Evolutionary conservation across 1,140 invertebrate species (phyloP), one percentile per base, ranked within the genome.

Genomic region (Thaumatotibia leucotreta): DNA sequence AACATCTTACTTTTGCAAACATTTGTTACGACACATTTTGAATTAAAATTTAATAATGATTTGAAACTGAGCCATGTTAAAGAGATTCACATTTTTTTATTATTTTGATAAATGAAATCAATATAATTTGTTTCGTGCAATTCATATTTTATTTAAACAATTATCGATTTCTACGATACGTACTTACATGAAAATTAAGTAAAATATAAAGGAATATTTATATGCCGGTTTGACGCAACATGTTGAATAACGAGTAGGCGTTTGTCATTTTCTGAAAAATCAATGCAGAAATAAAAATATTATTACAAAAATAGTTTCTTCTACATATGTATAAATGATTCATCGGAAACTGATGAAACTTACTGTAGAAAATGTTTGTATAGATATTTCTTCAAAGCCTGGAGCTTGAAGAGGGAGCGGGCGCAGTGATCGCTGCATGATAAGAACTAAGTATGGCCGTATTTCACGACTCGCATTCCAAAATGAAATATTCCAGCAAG

Each of bases 221-320:
- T 66, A 29, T 67, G 9, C 79, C 80, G 22, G 73, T 65, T 74
- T 85, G 81, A 50, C 84, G 69, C 5, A 87, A 52, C 82, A 87
- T 84, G 66, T 87, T 84, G 68, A 84, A 86, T 10, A 72, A 76
- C 2, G 81, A 80, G 65, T 85, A 87, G 14, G 84, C 84, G 1
- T 80, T 77, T 11, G 80, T 69, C 78, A 85, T 82, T 77, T 85
- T 87, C 83, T 85, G 80, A 49, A 84, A 84, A 54, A n/a, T n/a
- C n/a, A n/a, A n/a, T n/a, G n/a, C n/a, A n/a, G 22, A 70, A 67
- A 72, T 64, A 66, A 33, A 35, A n/a, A 33, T 2, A 5, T 33
- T 1, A 52, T 17, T 33, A 20, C 50, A 61, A 45, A 49, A 45
- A n/a, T n/a, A n/a, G n/a, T n/a, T n/a, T n/a, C n/a, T n/a, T n/a